Percentiles rank a stretch among this genome's conserved stretches.
phyloP scores from a whole-genome alignment of 1,140 invertebrate species.

The Yoshiicerus persimilis region DNA sequence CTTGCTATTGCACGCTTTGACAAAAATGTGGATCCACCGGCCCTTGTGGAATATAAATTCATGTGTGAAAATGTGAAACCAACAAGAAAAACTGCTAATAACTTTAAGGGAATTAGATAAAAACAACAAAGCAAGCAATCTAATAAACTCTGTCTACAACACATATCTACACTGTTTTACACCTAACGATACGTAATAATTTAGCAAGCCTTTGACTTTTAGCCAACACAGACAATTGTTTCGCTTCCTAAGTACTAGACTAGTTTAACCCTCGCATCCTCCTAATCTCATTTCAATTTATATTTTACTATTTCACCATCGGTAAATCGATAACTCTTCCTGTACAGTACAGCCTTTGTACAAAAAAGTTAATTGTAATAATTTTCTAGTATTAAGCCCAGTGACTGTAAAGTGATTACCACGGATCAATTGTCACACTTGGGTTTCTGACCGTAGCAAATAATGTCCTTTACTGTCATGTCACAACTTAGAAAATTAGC shows the following conservation, averaged over 20 bases:
- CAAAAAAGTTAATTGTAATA: no score
- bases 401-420: no score
- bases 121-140: background rate
- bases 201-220: background rate
- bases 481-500: no score
- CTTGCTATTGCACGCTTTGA: background rate
- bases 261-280: no score
- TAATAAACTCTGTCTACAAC: background rate
- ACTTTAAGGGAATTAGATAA: background rate
- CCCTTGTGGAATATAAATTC: background rate
- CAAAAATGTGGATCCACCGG: background rate
- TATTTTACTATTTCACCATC: no score
- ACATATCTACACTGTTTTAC: background rate
- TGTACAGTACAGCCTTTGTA: no score
- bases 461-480: no score
- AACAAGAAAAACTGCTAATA: constrained; percentile 11
- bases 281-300: no score
- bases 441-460: no score
- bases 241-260: background rate
- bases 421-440: no score
- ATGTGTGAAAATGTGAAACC: background rate
- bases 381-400: no score
- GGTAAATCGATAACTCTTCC: no score
- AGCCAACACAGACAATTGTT: background rate
- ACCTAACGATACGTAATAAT: background rate